Conservation (phyloP, 2,113 vertebrate species). For the Indri indri region DNA sequence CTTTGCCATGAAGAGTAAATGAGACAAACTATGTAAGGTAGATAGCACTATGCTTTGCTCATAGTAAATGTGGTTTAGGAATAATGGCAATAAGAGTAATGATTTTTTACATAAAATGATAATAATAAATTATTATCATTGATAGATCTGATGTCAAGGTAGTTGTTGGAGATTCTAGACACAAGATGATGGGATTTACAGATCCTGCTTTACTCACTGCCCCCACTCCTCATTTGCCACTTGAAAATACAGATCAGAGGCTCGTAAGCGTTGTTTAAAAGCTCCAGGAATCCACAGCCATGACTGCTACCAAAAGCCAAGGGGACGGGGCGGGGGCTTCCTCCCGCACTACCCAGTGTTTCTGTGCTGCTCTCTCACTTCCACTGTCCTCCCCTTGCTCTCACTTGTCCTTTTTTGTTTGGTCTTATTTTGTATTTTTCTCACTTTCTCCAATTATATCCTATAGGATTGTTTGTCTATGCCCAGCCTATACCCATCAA, state of each 20-base stretch:
- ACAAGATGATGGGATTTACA: background rate
- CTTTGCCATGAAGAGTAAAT: background rate
- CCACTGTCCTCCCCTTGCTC: background rate
- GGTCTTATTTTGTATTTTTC: background rate
- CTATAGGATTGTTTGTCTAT: background rate
- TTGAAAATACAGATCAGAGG: background rate
- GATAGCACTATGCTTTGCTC: background rate
- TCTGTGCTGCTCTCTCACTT: fast-evolving
- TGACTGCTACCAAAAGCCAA: background rate
- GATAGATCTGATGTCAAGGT: background rate
- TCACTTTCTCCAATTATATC: background rate
- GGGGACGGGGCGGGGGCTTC: fast-evolving
- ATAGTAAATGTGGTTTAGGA: background rate
- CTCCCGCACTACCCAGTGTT: fast-evolving
- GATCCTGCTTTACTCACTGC: background rate
- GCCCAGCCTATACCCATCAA: fast-evolving
- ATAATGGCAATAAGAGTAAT: background rate
- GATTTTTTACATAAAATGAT: background rate
- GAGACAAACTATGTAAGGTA: background rate
- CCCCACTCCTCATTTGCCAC: no score
- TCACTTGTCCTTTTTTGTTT: background rate
- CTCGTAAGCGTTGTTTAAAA: background rate
- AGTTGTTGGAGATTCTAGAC: background rate
- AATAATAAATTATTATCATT: background rate
- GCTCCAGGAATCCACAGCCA: no score